Percentiles rank a stretch among this genome's conserved stretches.
Conservation (phyloP, 2,113 vertebrate species). For the Indicator maculatus region DNA sequence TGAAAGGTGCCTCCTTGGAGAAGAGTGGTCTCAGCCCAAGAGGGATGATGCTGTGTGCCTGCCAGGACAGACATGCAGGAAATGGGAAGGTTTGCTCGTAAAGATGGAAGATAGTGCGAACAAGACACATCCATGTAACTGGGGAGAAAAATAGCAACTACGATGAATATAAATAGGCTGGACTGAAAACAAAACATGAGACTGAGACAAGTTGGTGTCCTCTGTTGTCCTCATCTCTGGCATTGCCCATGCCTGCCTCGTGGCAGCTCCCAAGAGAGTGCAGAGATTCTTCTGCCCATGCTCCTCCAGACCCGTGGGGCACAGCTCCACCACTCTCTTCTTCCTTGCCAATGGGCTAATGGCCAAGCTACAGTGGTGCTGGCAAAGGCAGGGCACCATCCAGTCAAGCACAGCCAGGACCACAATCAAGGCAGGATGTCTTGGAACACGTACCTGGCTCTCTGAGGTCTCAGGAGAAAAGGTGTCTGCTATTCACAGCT, state of each 20-base stretch:
- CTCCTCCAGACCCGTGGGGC: neutral
- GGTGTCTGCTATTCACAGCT: neutral
- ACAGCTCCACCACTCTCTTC: neutral
- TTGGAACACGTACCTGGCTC: neutral
- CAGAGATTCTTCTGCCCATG: fast-evolving
- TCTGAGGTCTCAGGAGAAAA: neutral
- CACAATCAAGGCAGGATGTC: neutral
- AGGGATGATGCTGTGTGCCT: neutral
- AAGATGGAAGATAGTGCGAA: neutral
- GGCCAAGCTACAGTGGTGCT: neutral
- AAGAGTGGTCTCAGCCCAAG: neutral
- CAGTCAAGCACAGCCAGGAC: neutral
- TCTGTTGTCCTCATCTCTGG: neutral
- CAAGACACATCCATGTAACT: constrained; percentile 11
- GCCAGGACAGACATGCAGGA: neutral
- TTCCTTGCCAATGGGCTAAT: fast-evolving
- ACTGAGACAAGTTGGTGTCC: constrained; percentile 39
- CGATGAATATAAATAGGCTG: constrained; percentile 50
- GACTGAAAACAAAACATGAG: constrained; percentile 34
- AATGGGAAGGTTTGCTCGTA: neutral
- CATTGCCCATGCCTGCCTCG: neutral
- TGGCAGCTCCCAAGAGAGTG: neutral
- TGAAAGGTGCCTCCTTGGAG: neutral
- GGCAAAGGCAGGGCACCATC: neutral
- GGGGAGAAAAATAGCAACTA: constrained; percentile 43